Conservation (phyloP, 2,888 invertebrate genomes). For the Venusia cambrica region DNA sequence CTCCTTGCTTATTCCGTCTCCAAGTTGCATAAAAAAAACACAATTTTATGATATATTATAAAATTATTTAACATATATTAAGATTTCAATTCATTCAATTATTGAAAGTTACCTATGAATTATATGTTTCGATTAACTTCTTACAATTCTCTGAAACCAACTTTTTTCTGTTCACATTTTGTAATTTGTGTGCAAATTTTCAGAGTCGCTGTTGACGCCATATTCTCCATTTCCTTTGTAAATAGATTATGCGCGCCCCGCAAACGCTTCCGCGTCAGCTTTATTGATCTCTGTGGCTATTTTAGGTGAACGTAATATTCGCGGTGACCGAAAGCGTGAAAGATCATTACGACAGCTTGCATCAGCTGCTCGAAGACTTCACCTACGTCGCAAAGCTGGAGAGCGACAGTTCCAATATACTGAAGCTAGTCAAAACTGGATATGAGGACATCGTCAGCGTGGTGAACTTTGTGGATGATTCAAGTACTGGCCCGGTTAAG, state of each 20-base stretch:
- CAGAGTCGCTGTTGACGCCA: slow-evolving; percentile 1
- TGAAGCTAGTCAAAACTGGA: slow-evolving; percentile 90
- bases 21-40: too few relatives aligned
- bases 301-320: slow-evolving; percentile 90
- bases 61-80: too few relatives aligned
- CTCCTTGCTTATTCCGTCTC: too few relatives aligned
- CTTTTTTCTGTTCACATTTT: too few relatives aligned
- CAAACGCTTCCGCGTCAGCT: slow-evolving; percentile 17
- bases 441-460: slow-evolving; percentile 88
- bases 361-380: slow-evolving; percentile 84
- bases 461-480: slow-evolving; percentile 81
- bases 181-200: slow-evolving; percentile 6
- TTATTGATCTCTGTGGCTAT: slow-evolving; percentile 17
- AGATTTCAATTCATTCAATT: too few relatives aligned
- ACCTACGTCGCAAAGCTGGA: slow-evolving; percentile 90
- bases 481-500: slow-evolving; percentile 81
- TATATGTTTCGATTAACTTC: too few relatives aligned
- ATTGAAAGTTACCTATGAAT: too few relatives aligned
- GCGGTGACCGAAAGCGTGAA: slow-evolving; percentile 88
- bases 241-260: slow-evolving; percentile 28
- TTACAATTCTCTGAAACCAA: too few relatives aligned
- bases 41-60: too few relatives aligned
- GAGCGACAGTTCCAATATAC: slow-evolving; percentile 92
- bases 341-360: slow-evolving; percentile 85
- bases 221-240: slow-evolving; percentile 23